Conservation (phyloP, 2,888 invertebrate species). For the Limnephilus rhombicus region DNA sequence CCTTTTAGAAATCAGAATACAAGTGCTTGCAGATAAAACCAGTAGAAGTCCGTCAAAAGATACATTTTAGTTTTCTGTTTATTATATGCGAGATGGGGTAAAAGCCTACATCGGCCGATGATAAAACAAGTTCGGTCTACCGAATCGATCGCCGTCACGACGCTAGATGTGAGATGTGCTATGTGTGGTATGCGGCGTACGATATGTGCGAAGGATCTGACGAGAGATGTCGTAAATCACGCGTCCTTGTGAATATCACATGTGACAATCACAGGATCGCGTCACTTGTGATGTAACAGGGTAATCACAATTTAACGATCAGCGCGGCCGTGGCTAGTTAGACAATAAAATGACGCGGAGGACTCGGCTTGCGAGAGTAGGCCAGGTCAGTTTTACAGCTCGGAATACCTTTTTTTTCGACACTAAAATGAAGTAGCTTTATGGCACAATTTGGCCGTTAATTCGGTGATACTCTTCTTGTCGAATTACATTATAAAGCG, state of each 20-base stretch:
- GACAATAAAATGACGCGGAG: slow-evolving; percentile 63
- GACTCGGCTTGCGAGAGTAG: slow-evolving; percentile 46
- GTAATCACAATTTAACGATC: slow-evolving; percentile 61
- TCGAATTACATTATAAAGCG: slow-evolving; percentile 66
- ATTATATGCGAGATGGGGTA: neutral
- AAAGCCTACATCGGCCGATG: neutral
- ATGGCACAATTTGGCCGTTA: slow-evolving; percentile 65
- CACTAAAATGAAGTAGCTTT: slow-evolving; percentile 66
- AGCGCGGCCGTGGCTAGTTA: slow-evolving; percentile 56
- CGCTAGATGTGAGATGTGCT: neutral
- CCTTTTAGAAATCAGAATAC: neutral
- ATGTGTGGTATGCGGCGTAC: neutral
- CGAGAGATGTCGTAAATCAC: neutral
- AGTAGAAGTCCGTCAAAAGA: neutral
- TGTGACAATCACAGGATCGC: neutral
- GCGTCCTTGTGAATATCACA: slow-evolving; percentile 22
- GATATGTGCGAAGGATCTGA: neutral
- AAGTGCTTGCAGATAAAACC: neutral
- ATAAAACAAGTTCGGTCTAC: neutral
- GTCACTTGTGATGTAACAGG: slow-evolving; percentile 44
- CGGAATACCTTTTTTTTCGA: slow-evolving; percentile 65
- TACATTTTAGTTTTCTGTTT: neutral
- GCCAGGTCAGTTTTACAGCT: slow-evolving; percentile 66
- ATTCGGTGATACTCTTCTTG: slow-evolving; percentile 66
- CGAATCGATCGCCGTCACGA: slow-evolving; percentile 21